Percentiles rank a stretch among this genome's conserved stretches.
Conservation (phyloP, 2,113 vertebrate genomes). For the Scytalopus superciliaris region DNA sequence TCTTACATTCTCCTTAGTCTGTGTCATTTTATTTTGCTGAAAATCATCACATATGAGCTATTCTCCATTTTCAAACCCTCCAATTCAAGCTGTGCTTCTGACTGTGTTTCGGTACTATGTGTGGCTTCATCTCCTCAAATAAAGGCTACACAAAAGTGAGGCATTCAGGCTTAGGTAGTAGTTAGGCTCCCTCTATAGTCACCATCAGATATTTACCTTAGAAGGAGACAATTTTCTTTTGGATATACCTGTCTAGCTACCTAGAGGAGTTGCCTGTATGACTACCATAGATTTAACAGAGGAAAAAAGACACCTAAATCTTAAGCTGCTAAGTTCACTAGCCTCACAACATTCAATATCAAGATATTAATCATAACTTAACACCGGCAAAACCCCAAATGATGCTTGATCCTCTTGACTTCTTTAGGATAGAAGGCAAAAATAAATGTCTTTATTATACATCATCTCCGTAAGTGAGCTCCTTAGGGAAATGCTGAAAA, state of each 20-base stretch:
- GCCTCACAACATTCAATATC: neutral
- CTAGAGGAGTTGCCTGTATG: neutral
- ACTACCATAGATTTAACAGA: neutral
- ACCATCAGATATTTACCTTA: neutral
- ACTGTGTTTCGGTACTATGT: neutral
- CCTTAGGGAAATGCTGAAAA: neutral
- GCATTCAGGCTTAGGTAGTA: neutral
- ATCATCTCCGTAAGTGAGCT: neutral
- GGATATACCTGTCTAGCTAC: neutral
- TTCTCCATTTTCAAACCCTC: neutral
- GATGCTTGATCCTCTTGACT: neutral
- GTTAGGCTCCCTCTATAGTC: slow-evolving; percentile 44
- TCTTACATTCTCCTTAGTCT: neutral
- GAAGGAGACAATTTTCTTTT: neutral
- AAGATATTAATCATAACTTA: neutral
- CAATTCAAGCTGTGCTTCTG: neutral
- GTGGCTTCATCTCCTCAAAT: neutral
- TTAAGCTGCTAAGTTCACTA: neutral
- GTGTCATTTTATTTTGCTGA: neutral
- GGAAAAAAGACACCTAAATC: neutral
- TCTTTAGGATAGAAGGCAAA: neutral
- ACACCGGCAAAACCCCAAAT: neutral
- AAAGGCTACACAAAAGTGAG: neutral
- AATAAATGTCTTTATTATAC: neutral
- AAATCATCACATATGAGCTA: neutral